A percentile compares a stretch with the other conserved stretches of the same genome.
Evolutionary conservation across 2,113 vertebrate species (phyloP).

Genomic region (Malaclemys terrapin): DNA sequence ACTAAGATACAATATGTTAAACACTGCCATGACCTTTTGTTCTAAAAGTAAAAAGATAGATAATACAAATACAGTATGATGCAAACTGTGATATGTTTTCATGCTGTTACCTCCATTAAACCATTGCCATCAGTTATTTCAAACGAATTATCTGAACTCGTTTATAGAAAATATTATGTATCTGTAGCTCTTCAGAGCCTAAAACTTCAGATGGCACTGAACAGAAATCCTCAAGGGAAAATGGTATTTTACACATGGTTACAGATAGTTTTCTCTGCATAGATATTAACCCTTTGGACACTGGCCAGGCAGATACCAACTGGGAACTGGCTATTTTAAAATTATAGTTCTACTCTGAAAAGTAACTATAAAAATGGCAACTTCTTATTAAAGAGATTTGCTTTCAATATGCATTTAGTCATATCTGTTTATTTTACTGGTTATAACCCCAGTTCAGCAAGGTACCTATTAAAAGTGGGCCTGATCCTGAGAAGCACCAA

Average conservation of each 20-base stretch:
- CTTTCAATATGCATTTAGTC: neutral
- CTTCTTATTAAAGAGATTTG: neutral
- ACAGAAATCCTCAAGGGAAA: neutral
- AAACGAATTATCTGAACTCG: neutral
- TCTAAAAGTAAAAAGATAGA: conserved; percentile 19
- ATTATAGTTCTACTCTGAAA: neutral
- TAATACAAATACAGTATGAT: neutral
- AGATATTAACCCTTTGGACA: neutral
- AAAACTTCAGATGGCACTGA: neutral
- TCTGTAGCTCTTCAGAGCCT: neutral
- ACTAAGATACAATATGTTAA: neutral
- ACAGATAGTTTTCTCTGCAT: neutral
- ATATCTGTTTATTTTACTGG: neutral
- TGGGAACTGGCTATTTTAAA: neutral
- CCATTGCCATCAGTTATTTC: neutral
- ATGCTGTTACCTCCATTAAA: neutral
- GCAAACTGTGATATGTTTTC: neutral
- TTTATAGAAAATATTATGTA: neutral
- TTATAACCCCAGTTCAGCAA: neutral
- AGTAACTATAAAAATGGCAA: neutral
- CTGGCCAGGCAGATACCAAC: neutral
- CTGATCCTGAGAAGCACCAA: neutral
- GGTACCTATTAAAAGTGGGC: neutral
- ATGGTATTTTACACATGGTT: neutral
- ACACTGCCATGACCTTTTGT: conserved; percentile 6